phyloP scores from a whole-genome alignment of 2,797 vertebrate genomes.

The Artibeus lituratus region DNA sequence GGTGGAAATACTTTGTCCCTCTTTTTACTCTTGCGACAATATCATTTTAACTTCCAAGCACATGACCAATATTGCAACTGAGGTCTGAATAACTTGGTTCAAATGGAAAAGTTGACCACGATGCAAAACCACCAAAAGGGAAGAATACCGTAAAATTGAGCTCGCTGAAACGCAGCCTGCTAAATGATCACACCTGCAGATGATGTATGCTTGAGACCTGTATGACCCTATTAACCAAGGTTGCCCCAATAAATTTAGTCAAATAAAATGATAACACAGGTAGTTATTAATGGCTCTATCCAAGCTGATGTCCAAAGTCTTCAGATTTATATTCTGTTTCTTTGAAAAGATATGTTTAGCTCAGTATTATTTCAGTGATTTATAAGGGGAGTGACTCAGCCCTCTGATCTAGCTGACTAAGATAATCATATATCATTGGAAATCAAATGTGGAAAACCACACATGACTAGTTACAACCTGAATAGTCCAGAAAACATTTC shows the following conservation, averaged over 20 bases:
- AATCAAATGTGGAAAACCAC: not conserved
- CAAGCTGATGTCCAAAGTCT: not conserved
- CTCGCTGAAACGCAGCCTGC: not conserved
- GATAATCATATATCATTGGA: not conserved
- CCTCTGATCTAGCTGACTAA: not conserved
- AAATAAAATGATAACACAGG: not conserved
- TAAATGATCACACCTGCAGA: not conserved
- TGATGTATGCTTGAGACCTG: too few relatives aligned
- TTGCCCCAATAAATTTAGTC: too few relatives aligned
- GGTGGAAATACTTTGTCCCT: not conserved
- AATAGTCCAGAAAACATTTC: not conserved
- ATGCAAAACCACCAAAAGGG: not conserved
- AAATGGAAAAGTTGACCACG: not conserved
- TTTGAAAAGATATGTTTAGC: not conserved
- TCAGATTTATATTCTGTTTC: not conserved
- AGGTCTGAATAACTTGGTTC: not conserved
- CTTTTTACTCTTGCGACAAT: not conserved
- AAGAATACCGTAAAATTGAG: not conserved
- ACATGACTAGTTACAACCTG: not conserved
- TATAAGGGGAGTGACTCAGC: not conserved
- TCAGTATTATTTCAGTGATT: not conserved
- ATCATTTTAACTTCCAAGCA: not conserved
- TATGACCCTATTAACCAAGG: too few relatives aligned
- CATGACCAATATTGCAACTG: not conserved
- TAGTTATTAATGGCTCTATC: not conserved